Conservation (phyloP, 2,888 invertebrate genomes). For the Nomada fucata region DNA sequence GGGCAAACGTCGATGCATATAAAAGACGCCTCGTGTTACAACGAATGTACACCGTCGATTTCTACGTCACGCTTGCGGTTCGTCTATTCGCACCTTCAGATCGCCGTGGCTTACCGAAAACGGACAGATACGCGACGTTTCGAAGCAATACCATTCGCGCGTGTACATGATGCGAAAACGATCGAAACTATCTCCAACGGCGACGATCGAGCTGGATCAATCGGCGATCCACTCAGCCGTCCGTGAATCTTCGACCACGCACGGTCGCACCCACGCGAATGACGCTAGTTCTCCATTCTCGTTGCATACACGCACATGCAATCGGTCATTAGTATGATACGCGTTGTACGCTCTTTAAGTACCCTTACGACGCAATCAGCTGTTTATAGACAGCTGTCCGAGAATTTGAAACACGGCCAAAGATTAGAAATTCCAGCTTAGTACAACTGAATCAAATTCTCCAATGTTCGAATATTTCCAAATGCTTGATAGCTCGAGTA, state of each 20-base stretch:
- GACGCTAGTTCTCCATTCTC: slow-evolving; percentile 41
- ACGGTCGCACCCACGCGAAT: slow-evolving; percentile 50
- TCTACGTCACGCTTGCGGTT: slow-evolving; percentile 31
- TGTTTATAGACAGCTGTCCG: slow-evolving; percentile 5
- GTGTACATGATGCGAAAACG: slow-evolving; percentile 34
- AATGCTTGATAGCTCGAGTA: too few relatives aligned
- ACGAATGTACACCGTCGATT: slow-evolving; percentile 24
- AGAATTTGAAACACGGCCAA: neutral
- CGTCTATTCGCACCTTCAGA: slow-evolving; percentile 38
- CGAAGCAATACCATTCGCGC: slow-evolving; percentile 35
- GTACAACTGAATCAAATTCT: too few relatives aligned
- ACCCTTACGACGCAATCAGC: slow-evolving; percentile 26
- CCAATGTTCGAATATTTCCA: too few relatives aligned
- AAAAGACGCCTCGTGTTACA: slow-evolving; percentile 42
- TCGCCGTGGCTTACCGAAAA: slow-evolving; percentile 21
- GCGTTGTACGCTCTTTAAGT: slow-evolving; percentile 8
- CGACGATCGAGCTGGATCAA: slow-evolving; percentile 51
- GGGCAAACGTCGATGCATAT: slow-evolving; percentile 26
- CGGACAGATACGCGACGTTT: slow-evolving; percentile 23
- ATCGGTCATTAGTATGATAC: slow-evolving; percentile 33
- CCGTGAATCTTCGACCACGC: slow-evolving; percentile 52
- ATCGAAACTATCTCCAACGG: slow-evolving; percentile 2
- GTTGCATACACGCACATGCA: slow-evolving; percentile 35
- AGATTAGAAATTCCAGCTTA: too few relatives aligned
- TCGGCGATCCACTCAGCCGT: slow-evolving; percentile 27